Evolutionary conservation across 92 coral and sea anemone genomes (phyloP), one percentile per base, ranked within the genome.

Genomic region (Porites lobata): DNA sequence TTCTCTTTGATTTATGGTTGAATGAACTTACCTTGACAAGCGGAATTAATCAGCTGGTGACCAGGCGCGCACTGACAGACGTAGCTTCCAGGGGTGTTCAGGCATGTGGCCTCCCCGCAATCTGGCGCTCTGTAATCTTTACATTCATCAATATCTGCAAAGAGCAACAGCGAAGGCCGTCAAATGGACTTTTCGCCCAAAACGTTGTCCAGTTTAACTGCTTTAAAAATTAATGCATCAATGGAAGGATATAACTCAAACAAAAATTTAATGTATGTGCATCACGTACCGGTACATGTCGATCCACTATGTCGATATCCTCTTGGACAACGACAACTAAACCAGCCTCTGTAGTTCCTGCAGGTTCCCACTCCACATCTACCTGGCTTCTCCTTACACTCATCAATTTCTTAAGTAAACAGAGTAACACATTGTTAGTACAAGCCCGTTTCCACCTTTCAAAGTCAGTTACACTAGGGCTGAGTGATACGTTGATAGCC

Each of bases 21-120:
- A 24, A 13, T 15, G 5, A 17, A 72, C 87, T 24, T 18, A 84
- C 87, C 87, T 74, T 84, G 47, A 20, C 87, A 84, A 9, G 61
- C 19, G 9, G 53, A 61, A 29, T 73, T n/a, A 14, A 73, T 75
- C 8, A 74, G 75, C 80, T 84, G 53, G 72, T 84, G 59, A 15
- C 87, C 87, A 84, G 72, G 81, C 6, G 53, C 71, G 51, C 87
- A 84, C n/a, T 74, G 87, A 50, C 87, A 84, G 24, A 47, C 38
- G 73, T 72, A 73, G 77, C 87, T 63, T 7, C 87, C 87, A 50
- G 80, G 74, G 61, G 87, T 84, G 81, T 84, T 84, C 50, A 84
- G 19, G 21, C 87, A 84, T 1, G 21, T n/a, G 10, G 73, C 87
- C 18, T 73, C 50, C 8, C 87, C 87, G 52, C 87, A 84, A n/a